Conservation (phyloP, 1,140 invertebrate genomes). For the Apis dorsata region DNA sequence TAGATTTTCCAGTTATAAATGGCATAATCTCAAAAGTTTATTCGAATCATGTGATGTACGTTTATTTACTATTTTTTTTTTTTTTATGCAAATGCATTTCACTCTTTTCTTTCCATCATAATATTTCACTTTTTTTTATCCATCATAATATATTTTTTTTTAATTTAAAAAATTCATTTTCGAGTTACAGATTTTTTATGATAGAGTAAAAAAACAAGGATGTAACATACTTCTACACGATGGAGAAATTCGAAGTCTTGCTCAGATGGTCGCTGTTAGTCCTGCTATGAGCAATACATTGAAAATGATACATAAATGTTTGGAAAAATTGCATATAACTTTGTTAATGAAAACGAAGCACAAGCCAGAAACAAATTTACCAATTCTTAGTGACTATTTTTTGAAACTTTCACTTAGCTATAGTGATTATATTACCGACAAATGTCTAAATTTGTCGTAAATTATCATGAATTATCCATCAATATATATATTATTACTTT, state of each 20-base stretch:
- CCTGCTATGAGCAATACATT: constrained; percentile 30
- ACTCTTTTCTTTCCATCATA: no score
- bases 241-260: constrained; percentile 22
- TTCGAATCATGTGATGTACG: constrained; percentile 36
- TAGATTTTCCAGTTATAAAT: constrained; percentile 36
- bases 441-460: not conserved
- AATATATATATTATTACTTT: not conserved
- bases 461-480: no score
- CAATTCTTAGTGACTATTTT: not conserved
- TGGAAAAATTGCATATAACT: constrained; percentile 24
- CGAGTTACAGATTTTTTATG: constrained; percentile 44
- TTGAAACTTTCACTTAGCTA: constrained; percentile 21
- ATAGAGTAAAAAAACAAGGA: constrained; percentile 40
- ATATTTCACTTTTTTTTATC: no score
- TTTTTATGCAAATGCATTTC: no score
- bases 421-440: not conserved
- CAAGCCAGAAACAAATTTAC: constrained; percentile 38
- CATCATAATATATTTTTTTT: no score
- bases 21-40: constrained; percentile 33
- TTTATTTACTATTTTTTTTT: not conserved
- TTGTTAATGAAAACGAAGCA: not conserved
- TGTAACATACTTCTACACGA: constrained; percentile 55
- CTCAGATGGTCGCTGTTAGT: constrained; percentile 21
- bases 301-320: constrained; percentile 1
- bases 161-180: not conserved